Percentiles rank a stretch among this genome's conserved stretches.
These are phyloP conservation scores for Platycercus adscitus DNA, from an alignment of 2,113 vertebrate species.

Conservation along the genomic window DNA sequence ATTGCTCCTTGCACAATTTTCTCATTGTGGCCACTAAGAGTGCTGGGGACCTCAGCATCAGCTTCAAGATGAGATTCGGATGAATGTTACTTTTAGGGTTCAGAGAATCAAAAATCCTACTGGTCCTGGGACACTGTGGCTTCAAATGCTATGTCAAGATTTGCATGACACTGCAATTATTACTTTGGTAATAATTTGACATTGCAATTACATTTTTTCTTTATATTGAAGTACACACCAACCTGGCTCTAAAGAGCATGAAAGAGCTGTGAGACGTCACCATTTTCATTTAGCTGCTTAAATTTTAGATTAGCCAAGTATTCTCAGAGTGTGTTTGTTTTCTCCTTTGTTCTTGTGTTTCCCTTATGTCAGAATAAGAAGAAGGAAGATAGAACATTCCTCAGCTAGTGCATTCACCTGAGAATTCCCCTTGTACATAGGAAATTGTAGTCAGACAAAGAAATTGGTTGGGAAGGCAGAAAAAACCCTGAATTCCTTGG, in stretches of 20 bases:
- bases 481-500: not conserved
- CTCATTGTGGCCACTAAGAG: not conserved
- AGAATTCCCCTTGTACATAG: not conserved
- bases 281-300: not conserved
- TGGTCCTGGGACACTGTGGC: not conserved
- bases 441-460: not conserved
- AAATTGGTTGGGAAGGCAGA: not conserved
- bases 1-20: not conserved
- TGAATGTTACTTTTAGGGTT: not conserved
- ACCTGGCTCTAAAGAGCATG: accelerated
- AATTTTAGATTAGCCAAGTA: not conserved
- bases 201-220: not conserved
- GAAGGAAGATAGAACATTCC: not conserved
- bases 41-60: not conserved
- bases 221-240: not conserved
- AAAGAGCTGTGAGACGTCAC: not conserved
- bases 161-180: not conserved
- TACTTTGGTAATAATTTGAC: not conserved
- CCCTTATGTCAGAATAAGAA: not conserved
- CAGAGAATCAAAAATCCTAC: not conserved
- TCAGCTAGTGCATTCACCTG: not conserved
- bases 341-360: not conserved
- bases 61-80: not conserved
- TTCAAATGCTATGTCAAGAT: not conserved
- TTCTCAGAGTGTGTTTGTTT: not conserved